Evolutionary conservation across 2,888 invertebrate species (phyloP).

Genomic region (Ectemnius continuus): DNA sequence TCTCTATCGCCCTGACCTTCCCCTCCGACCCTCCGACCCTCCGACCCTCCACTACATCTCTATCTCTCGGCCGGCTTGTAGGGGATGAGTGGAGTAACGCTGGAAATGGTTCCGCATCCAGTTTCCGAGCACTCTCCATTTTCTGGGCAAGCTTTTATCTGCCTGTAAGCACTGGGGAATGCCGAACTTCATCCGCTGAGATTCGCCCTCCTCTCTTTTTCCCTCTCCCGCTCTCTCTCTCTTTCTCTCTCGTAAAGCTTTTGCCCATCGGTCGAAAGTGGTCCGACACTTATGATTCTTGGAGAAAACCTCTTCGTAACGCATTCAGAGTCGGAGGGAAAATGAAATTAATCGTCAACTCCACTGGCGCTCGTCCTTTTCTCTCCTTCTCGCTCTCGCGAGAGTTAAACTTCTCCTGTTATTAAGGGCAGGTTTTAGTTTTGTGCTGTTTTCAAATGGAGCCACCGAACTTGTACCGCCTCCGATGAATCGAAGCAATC

Average conservation of each 20-base stretch:
- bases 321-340: too few relatives aligned
- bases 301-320: too few relatives aligned
- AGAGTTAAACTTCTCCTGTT: too few relatives aligned
- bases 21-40: constrained; percentile 4
- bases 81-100: background rate
- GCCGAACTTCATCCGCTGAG: constrained; percentile 57
- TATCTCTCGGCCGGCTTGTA: constrained; percentile 19
- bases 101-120: constrained; percentile 33
- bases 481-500: too few relatives aligned
- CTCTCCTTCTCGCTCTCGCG: too few relatives aligned
- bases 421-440: too few relatives aligned
- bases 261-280: background rate
- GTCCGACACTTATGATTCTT: too few relatives aligned
- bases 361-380: too few relatives aligned
- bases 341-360: too few relatives aligned
- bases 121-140: constrained; percentile 40
- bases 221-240: constrained; percentile 7
- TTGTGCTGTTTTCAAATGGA: too few relatives aligned
- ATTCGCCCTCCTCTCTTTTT: constrained; percentile 30
- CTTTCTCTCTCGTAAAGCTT: constrained; percentile 2
- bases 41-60: constrained; percentile 15
- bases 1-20: constrained; percentile 22
- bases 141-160: constrained; percentile 59
- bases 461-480: too few relatives aligned
- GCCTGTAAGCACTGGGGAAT: constrained; percentile 58